Evolutionary conservation across 2,113 vertebrate species (phyloP), one percentile per base, ranked within the genome.

Genomic region (Hydrochoerus hydrochaeris): DNA sequence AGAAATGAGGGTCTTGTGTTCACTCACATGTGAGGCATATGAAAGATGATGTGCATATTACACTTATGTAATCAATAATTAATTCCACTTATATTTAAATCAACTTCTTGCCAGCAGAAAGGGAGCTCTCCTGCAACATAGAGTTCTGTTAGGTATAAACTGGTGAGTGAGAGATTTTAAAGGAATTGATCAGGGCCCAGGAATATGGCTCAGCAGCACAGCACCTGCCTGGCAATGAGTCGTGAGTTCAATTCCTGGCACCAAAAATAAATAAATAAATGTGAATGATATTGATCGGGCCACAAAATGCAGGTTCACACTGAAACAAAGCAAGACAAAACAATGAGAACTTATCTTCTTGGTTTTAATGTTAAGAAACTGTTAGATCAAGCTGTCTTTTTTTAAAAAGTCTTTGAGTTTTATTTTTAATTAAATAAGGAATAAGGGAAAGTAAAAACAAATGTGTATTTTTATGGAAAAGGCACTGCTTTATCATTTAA

Each of bases 341-440:
- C 49, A 54, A 57, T 67, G 44, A 90, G 82, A 75, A 94, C 20
- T 69, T 90, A 85, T 7, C 20, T 41, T 63, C 26, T 11, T 69
- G 54, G 24, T 78, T 67, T 93, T 63, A 78, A 60, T 89, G 92
- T 87, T 32, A 67, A 93, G 95, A 92, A 77, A 49, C 35, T 58
- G 22, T 93, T 92, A 80, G 57, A 77, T 58, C 28, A 87, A 83
- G 94, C 26, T 88, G 84, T n/a, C 46, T 46, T 65, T 90, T 96
- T 94, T 32, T 54, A 54, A 54, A 2, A 75, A 92, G 35, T 90
- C 17, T 16, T 91, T 46, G 78, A n/a, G 67, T 69, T 95, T 85
- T 69, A 86, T 81, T 93, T 97, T 95, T 95, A 93, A 71, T 86
- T 96, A 94, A 95, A 46, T 94, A 89, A 90, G 71, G 28, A 88